Base-by-base conservation (phyloP, 2,113 vertebrate genomes). In the Amia ocellicauda region DNA sequence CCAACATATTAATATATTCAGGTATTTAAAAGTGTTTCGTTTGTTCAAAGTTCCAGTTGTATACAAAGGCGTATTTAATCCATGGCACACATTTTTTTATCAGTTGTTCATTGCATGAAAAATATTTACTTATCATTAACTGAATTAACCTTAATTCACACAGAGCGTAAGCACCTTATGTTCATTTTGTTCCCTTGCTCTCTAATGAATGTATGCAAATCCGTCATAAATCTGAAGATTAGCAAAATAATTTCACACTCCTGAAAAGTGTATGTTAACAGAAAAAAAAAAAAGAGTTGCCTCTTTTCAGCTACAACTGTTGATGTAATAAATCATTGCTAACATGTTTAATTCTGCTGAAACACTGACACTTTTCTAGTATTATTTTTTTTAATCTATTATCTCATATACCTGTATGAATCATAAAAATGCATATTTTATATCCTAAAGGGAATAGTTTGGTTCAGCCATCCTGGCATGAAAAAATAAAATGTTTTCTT, bases 101-200 rank as follows among this genome's bases (percentile, higher is more conserved):
- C 78, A 78, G 78, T 74, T 69, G 69, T 68, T 75, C 75, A 63
- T 69, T 71, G 78, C 65, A 70, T 58, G 66, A 72, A 76, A 80
- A 80, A 80, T 80, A 80, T 80, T 80, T 66, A 74, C 78, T 80
- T 72, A 70, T 80, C 75, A 76, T 80, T 80, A 80, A 76, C 72
- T 56, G 78, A 77, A 74, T 74, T 71, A 76, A 74, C 71, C 78
- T 69, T 78, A 74, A 78, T 80, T 75, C 73, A 65, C 62, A 36
- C 11, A 58, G 64, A 63, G 71, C 61, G 59, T 78, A 78, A 80
- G 78, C 75, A 80, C 75, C 78, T 78, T 80, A 70, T 76, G 75
- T 68, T 75, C 43, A 40, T 31, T 42, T 28, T 50, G 16, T 64
- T 77, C 73, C 59, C 67, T 66, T 52, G 13, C 71, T 52, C 67